Conservation (phyloP, 37 sponge, comb jelly and placozoan species). For the Geodia barretti region DNA sequence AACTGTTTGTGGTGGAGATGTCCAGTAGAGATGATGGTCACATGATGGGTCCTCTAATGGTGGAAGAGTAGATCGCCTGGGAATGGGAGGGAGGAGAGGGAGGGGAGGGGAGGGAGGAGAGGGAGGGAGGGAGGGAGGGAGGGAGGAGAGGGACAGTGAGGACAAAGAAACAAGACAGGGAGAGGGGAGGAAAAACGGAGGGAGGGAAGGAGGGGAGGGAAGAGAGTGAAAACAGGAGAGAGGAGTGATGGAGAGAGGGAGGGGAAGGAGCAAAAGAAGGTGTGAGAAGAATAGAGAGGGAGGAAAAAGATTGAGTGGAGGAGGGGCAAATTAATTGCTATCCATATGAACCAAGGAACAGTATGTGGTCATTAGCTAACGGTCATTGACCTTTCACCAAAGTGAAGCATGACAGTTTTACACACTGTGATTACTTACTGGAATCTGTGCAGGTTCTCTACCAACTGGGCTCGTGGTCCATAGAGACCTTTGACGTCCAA, state of each 20-base stretch:
- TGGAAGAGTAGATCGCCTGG: not conserved
- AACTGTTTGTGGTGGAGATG: conserved; percentile 44
- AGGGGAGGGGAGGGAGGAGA: not conserved
- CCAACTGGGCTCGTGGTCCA: conserved; percentile 42
- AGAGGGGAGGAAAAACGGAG: not conserved
- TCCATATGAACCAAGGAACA: too few species aligned
- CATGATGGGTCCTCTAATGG: conserved; percentile 54
- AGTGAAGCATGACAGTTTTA: too few species aligned
- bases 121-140: not conserved
- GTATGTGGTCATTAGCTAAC: too few species aligned
- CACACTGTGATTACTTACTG: too few species aligned
- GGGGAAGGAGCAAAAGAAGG: not conserved
- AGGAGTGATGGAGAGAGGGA: not conserved
- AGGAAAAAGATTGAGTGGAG: not conserved
- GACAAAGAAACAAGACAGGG: not conserved
- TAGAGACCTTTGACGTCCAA: conserved; percentile 15
- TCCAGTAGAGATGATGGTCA: conserved; percentile 85
- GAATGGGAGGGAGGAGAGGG: not conserved
- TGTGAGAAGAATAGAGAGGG: not conserved
- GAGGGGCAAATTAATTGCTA: too few species aligned
- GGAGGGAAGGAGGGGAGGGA: not conserved
- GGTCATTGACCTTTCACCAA: too few species aligned
- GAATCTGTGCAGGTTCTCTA: conserved; percentile 25
- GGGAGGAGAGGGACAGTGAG: not conserved
- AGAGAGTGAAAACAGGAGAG: not conserved